These are phyloP conservation scores for Erpobdella octoculata DNA, from an alignment of 2,888 invertebrate species.

Conservation along the genomic window DNA sequence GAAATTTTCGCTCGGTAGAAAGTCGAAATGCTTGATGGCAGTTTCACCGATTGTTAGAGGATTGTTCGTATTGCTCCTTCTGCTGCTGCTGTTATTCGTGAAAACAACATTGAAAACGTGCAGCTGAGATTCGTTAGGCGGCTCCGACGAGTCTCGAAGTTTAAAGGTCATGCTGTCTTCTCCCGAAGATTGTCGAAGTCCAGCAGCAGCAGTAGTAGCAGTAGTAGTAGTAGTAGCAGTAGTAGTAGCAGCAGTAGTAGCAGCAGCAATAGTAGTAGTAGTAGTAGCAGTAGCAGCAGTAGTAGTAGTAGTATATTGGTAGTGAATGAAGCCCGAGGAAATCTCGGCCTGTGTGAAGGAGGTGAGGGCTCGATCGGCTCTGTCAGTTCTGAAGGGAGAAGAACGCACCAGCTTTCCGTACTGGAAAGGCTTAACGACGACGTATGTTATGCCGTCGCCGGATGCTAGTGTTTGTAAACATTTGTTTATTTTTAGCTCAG, in stretches of 20 bases:
- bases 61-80: not conserved
- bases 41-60: not conserved
- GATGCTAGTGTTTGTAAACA: not conserved
- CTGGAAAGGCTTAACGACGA: not conserved
- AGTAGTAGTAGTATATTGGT: not conserved
- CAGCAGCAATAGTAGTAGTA: too few relatives aligned
- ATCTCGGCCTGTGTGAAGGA: not conserved
- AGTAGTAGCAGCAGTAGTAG: too few relatives aligned
- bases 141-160: not conserved
- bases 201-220: too few relatives aligned
- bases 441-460: not conserved
- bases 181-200: too few relatives aligned
- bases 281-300: too few relatives aligned
- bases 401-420: not conserved
- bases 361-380: not conserved
- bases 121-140: not conserved
- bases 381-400: not conserved
- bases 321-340: not conserved
- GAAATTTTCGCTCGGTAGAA: not conserved
- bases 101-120: too few relatives aligned
- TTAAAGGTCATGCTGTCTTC: not conserved
- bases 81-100: not conserved
- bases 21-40: not conserved
- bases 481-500: too few relatives aligned
- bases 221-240: too few relatives aligned